Evolutionary conservation across 1,140 invertebrate genomes (phyloP).

Genomic region (Drosophila pseudoobscura): DNA sequence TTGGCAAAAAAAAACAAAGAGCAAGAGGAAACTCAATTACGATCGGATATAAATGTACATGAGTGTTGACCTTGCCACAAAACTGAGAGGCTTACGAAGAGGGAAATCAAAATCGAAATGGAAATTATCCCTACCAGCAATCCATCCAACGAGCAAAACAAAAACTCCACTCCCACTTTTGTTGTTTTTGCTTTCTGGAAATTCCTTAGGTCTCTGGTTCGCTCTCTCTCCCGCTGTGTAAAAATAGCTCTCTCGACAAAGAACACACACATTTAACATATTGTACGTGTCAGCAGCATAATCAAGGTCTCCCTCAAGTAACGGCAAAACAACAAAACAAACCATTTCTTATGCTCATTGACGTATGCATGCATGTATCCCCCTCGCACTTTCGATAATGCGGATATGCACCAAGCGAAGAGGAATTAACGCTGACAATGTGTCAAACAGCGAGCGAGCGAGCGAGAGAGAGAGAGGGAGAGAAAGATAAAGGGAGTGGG

Average conservation of each 20-base stretch:
- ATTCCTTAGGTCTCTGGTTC: constrained; percentile 7
- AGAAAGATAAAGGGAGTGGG: neutral
- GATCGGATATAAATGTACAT: constrained; percentile 8
- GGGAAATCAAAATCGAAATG: neutral
- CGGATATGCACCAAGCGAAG: constrained; percentile 38
- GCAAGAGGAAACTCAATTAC: neutral
- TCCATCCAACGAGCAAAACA: no score
- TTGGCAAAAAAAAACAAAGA: constrained; percentile 22
- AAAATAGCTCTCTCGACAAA: constrained; percentile 21
- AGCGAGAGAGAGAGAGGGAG: neutral
- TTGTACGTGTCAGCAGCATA: constrained; percentile 48
- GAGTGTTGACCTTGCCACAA: constrained; percentile 17
- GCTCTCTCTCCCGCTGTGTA: constrained; percentile 6
- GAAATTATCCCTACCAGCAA: neutral
- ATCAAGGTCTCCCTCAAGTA: constrained; percentile 32
- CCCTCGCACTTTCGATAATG: constrained; percentile 17
- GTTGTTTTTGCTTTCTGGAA: constrained; percentile 1
- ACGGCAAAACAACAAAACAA: constrained; percentile 3
- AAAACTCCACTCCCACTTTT: neutral
- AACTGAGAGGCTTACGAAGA: neutral
- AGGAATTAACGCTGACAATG: constrained; percentile 12
- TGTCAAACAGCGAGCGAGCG: neutral
- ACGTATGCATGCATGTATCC: neutral
- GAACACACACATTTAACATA: constrained; percentile 37
- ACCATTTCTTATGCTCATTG: constrained; percentile 7